Evolutionary conservation across 2,888 invertebrate genomes (phyloP).

Genomic region (Sphinx pinastri): DNA sequence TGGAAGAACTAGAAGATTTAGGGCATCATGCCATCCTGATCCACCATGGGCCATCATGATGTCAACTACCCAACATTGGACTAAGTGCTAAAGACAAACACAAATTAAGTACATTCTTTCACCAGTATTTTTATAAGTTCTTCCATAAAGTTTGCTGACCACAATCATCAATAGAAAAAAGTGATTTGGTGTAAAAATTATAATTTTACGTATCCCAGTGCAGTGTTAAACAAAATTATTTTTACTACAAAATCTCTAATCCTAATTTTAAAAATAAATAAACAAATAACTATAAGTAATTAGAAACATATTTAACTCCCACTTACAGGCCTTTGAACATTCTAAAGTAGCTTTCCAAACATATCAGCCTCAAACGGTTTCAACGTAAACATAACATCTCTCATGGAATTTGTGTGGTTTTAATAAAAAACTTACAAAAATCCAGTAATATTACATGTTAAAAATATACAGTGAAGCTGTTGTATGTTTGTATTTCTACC

Average conservation of each 20-base stretch:
- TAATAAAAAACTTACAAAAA: constrained; percentile 55
- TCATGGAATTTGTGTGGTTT: constrained; percentile 31
- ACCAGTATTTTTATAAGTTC: constrained; percentile 4
- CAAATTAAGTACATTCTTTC: constrained; percentile 56
- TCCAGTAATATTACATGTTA: constrained; percentile 41
- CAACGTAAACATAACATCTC: constrained; percentile 31
- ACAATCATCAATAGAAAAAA: constrained; percentile 1
- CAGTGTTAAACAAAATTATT: constrained; percentile 34
- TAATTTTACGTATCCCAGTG: constrained; percentile 31
- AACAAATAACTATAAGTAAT: constrained; percentile 45
- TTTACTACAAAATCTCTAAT: constrained; percentile 35
- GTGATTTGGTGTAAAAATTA: constrained; percentile 5
- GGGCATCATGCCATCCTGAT: not conserved
- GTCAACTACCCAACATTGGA: constrained; percentile 46
- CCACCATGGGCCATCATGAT: constrained; percentile 30
- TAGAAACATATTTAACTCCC: constrained; percentile 37
- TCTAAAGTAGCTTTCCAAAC: constrained; percentile 15
- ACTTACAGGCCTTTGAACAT: constrained; percentile 31
- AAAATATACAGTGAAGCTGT: constrained; percentile 67
- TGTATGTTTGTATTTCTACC: constrained; percentile 66
- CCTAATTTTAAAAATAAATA: constrained; percentile 51
- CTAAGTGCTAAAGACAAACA: constrained; percentile 46
- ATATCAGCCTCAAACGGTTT: constrained; percentile 39
- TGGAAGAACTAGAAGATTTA: constrained; percentile 3
- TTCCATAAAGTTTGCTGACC: not conserved